A percentile compares a stretch with the other conserved stretches of the same genome.
Conservation (phyloP, 2,113 vertebrate species). For the Gadus macrocephalus region DNA sequence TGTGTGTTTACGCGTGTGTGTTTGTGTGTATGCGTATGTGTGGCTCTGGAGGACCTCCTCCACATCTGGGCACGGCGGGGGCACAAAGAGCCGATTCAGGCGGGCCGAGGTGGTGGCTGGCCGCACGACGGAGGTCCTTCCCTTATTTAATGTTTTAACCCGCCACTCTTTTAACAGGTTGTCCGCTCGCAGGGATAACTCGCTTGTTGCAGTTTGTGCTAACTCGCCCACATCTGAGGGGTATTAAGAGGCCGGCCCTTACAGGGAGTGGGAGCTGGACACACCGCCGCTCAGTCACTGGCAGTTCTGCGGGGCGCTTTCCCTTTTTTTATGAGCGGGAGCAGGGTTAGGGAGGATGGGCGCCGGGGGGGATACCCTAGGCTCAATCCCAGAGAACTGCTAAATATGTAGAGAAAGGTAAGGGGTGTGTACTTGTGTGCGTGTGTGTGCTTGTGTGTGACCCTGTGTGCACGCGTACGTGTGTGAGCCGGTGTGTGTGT, state of each 20-base stretch:
- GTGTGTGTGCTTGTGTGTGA: too few species aligned
- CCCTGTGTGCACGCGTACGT: too few species aligned
- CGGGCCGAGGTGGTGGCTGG: constrained; percentile 56
- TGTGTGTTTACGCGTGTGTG: too few species aligned
- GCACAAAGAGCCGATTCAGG: constrained; percentile 75
- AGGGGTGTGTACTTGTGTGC: too few species aligned
- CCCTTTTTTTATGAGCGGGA: constrained; percentile 27
- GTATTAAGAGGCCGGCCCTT: constrained; percentile 4
- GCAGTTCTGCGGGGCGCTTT: constrained; percentile 23
- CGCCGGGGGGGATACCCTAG: too few species aligned
- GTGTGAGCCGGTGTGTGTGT: too few species aligned
- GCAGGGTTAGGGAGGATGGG: background rate
- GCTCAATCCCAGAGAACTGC: constrained; percentile 25
- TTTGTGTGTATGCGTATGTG: background rate
- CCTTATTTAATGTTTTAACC: constrained; percentile 51
- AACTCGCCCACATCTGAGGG: constrained; percentile 43
- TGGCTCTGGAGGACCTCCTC: constrained; percentile 33
- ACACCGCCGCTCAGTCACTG: background rate
- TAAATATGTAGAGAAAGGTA: constrained; percentile 10
- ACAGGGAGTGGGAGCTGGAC: constrained; percentile 7
- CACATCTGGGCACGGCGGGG: constrained; percentile 60
- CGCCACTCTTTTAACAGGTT: constrained; percentile 35
- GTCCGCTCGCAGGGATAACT: constrained; percentile 26
- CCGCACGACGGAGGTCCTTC: constrained; percentile 54
- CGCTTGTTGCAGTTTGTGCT: constrained; percentile 20